phyloP scores from a whole-genome alignment of 53 echinoderm and acorn worm species.

The Mesocentrotus franciscanus region DNA sequence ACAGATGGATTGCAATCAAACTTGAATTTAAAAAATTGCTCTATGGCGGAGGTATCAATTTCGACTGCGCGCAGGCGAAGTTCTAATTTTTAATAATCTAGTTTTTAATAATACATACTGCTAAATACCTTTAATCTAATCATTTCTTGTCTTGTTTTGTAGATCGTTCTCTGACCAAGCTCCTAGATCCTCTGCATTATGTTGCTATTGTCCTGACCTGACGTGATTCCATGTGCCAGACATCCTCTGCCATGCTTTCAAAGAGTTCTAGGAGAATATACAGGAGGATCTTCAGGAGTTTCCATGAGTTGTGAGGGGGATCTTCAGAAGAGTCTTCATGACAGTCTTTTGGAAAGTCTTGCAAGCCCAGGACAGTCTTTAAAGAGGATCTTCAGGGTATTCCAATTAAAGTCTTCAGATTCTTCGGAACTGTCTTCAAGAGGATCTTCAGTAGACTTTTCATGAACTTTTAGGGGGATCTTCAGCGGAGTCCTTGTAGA shows the following conservation, averaged over 20 bases:
- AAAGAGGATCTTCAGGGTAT: background rate
- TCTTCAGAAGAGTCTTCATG: background rate
- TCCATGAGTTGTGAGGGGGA: background rate
- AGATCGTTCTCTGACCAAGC: slow-evolving; percentile 87
- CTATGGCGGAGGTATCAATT: too few species aligned
- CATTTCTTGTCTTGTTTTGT: background rate
- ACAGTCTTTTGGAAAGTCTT: background rate
- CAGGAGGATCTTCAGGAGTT: background rate
- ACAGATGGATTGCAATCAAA: too few species aligned
- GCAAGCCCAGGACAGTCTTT: background rate
- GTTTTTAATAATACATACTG: too few species aligned
- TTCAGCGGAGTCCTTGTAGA: too few species aligned
- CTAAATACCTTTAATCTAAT: background rate
- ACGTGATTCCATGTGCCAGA: background rate
- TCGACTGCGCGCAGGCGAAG: too few species aligned
- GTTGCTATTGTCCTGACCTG: slow-evolving; percentile 87
- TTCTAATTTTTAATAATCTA: too few species aligned
- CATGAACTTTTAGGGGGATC: background rate
- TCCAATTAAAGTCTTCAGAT: background rate
- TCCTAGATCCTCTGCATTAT: slow-evolving; percentile 89
- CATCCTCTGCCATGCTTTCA: background rate
- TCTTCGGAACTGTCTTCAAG: background rate
- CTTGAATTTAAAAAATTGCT: too few species aligned
- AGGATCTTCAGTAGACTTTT: too few species aligned
- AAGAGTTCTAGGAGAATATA: background rate